A percentile compares a stretch with the other conserved stretches of the same genome.
Conservation (phyloP, 2,797 vertebrate genomes). For the Periophthalmus magnuspinnatus region DNA sequence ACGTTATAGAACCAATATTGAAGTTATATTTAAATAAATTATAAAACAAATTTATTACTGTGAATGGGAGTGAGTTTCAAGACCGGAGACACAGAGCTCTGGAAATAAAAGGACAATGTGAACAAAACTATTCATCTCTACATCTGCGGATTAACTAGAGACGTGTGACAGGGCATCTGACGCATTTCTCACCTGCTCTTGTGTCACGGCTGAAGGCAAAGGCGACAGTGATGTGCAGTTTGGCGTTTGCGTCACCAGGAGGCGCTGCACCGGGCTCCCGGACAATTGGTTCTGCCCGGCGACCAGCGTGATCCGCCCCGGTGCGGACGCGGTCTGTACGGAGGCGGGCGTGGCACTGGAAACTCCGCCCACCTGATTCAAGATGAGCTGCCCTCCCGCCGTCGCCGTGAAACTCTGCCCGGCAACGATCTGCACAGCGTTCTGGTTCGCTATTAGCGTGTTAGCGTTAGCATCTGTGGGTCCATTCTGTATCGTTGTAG, state of each 20-base stretch:
- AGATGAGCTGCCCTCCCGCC: slow-evolving; percentile 86
- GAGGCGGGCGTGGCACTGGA: slow-evolving; percentile 69
- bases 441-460: slow-evolving; percentile 87
- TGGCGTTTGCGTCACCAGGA: slow-evolving; percentile 84
- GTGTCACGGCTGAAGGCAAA: slow-evolving; percentile 46
- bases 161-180: neutral
- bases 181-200: slow-evolving; percentile 64
- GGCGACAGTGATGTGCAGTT: slow-evolving; percentile 74
- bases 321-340: slow-evolving; percentile 76
- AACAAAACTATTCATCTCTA: too few relatives aligned
- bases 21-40: neutral
- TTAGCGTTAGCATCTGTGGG: slow-evolving; percentile 85
- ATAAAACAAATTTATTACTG: slow-evolving; percentile 60
- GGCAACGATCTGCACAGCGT: slow-evolving; percentile 88
- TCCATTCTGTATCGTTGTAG: slow-evolving; percentile 84
- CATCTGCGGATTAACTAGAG: too few relatives aligned
- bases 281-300: slow-evolving; percentile 78
- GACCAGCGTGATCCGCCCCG: slow-evolving; percentile 82
- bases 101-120: slow-evolving; percentile 4
- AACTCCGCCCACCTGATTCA: slow-evolving; percentile 86
- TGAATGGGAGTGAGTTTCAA: slow-evolving; percentile 83
- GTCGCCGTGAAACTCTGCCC: slow-evolving; percentile 86
- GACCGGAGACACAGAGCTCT: slow-evolving; percentile 70
- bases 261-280: slow-evolving; percentile 82
- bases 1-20: neutral